Base-by-base conservation (phyloP, 2,113 vertebrate species). In the Orthonyx spaldingii region DNA sequence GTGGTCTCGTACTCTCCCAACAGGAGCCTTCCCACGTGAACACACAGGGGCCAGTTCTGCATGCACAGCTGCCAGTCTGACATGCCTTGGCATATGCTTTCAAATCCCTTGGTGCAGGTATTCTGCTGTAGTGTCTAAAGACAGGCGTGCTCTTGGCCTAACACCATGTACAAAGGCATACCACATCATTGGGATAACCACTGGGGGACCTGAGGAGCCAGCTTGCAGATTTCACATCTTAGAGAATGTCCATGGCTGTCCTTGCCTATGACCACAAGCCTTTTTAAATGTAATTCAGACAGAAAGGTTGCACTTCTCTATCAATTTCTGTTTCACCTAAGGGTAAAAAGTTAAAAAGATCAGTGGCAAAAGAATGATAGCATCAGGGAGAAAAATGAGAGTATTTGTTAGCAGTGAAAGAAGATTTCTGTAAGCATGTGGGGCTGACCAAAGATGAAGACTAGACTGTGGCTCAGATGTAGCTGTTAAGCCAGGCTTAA, bases 61-160 rank as follows among this genome's bases (percentile, higher is more conserved):
- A 24, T 1, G 1, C 41, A 32, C 44, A n/a, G 30, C 32, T 46
- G 37, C 24, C 52, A n/a, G 46, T 11, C 64, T 71, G 68, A 10
- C 26, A 28, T 4, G 20, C 32, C 68, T 59, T 71, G 57, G 35
- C 52, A 8, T 4, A 47, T n/a, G 11, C 35, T 90, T 66, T 42
- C 3, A 41, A 22, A 61, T 55, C 39, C 21, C 41, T 30, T 6
- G 32, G 64, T 46, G 35, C 56, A 22, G 2, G 3, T 0, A 2
- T 41, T 81, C 74, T 84, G 39, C 60, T 71, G 57, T 8, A 23
- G 35, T 0, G 2, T 53, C 52, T 68, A 16, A 50, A 52, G 52
- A 20, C 9, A 61, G 33, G 41, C 0, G 0, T 18, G 18, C 1
- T 1, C n/a, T 74, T 91, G 37, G 23, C 55, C 61, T 47, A 32